Conservation (phyloP, 2,797 vertebrate genomes). For the Syncerus caffer region DNA sequence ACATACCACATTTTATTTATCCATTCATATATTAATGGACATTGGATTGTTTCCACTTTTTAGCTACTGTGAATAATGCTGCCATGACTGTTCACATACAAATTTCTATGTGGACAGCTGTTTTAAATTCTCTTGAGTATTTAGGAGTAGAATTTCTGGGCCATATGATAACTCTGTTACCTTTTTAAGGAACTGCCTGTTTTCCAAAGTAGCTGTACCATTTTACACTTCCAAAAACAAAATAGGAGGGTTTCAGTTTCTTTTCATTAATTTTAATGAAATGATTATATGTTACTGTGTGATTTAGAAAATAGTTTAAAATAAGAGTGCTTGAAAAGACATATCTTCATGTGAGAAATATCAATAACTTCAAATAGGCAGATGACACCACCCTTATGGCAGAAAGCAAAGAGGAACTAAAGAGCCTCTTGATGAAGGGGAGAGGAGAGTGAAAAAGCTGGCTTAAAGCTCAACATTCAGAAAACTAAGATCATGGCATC, state of each 20-base stretch:
- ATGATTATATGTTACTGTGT: background rate
- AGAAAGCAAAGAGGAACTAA: background rate
- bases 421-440: background rate
- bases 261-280: conserved; percentile 36
- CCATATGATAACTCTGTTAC: background rate
- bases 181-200: background rate
- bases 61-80: background rate
- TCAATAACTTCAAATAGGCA: background rate
- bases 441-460: background rate
- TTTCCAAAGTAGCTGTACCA: background rate
- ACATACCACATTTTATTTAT: background rate
- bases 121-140: conserved; percentile 4
- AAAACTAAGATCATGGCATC: background rate
- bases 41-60: background rate
- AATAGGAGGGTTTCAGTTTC: background rate
- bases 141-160: background rate
- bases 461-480: background rate
- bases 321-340: background rate
- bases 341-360: background rate
- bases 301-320: background rate
- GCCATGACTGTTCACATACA: background rate
- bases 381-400: background rate
- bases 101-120: background rate
- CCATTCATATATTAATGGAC: background rate
- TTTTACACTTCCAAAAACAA: conserved; percentile 28